A percentile compares a stretch with the other conserved stretches of the same genome.
phyloP scores from a whole-genome alignment of 2,797 vertebrate species.

The Manis crassicaudata region DNA sequence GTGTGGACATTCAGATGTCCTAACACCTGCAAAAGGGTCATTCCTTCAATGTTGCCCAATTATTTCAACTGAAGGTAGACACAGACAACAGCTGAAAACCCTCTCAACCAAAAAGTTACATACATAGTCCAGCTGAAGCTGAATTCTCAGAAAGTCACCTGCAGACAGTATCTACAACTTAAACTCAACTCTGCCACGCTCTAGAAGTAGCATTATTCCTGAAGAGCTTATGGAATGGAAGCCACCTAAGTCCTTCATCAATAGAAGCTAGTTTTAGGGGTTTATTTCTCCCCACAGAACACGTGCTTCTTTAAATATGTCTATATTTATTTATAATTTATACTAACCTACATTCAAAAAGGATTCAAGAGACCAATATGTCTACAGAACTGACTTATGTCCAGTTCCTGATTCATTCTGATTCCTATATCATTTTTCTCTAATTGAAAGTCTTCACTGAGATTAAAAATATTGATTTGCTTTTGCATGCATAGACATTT shows the following conservation, averaged over 20 bases:
- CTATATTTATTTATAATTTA: slow-evolving; percentile 12
- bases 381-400: background rate
- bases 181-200: background rate
- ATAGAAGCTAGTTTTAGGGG: background rate
- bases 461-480: slow-evolving; percentile 28
- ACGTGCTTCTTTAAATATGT: background rate
- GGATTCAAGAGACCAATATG: slow-evolving; percentile 2
- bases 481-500: background rate
- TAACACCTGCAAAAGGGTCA: background rate
- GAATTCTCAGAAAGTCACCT: background rate
- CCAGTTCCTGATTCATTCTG: background rate
- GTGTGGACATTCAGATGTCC: too few relatives aligned
- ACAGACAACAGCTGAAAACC: background rate
- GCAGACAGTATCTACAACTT: background rate
- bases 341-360: background rate
- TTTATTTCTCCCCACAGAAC: background rate
- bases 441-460: slow-evolving; percentile 40
- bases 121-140: fast-evolving
- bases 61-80: background rate
- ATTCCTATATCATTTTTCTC: background rate
- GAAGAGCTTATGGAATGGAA: background rate
- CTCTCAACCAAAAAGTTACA: background rate
- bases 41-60: background rate
- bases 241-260: background rate
- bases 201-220: background rate